Conservation (phyloP, 2,888 invertebrate genomes). For the Lamellibrachia columna region DNA sequence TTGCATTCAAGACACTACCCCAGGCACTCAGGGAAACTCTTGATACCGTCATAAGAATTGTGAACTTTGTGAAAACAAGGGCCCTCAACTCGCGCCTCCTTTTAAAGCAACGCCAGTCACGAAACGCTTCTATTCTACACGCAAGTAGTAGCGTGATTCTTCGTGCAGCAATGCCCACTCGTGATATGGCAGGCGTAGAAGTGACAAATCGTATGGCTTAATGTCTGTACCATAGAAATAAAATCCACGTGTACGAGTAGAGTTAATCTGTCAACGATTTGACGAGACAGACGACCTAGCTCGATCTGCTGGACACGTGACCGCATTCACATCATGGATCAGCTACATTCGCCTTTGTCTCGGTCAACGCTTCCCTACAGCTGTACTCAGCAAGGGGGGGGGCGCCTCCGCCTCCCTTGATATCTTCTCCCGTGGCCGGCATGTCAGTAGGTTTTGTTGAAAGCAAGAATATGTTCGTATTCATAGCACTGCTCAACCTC, state of each 20-base stretch:
- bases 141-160: slow-evolving; percentile 47
- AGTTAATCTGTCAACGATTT: background rate
- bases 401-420: background rate
- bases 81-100: too few relatives aligned
- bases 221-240: slow-evolving; percentile 82
- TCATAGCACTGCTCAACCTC: background rate
- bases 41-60: too few relatives aligned
- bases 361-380: background rate
- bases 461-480: background rate
- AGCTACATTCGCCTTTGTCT: background rate
- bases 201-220: slow-evolving; percentile 74
- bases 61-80: too few relatives aligned
- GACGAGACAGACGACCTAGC: background rate
- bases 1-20: too few relatives aligned
- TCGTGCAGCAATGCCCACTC: slow-evolving; percentile 78
- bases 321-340: too few relatives aligned
- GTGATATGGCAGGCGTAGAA: slow-evolving; percentile 72
- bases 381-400: background rate
- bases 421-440: background rate
- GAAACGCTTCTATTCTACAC: too few relatives aligned
- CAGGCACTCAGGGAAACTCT: too few relatives aligned
- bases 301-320: too few relatives aligned
- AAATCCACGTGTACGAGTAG: slow-evolving; percentile 38
- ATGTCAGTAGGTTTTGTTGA: background rate
- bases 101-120: too few relatives aligned